Conservation (phyloP, 2,888 invertebrate species). For the Oligia latruncula region DNA sequence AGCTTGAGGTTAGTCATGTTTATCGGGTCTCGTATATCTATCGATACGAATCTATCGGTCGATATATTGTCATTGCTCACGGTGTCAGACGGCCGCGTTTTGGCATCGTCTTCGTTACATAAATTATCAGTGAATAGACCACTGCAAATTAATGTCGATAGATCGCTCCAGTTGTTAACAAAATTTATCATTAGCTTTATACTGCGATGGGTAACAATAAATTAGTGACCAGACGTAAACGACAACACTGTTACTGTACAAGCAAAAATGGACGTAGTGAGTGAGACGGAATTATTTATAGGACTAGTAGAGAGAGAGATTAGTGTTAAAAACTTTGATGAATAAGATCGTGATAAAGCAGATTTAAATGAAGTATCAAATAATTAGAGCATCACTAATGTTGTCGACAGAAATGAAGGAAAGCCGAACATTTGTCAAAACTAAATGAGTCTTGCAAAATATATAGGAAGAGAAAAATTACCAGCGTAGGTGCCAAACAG, state of each 20-base stretch:
- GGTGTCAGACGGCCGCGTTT: constrained; percentile 67
- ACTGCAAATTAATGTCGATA: constrained; percentile 66
- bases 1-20: constrained; percentile 52
- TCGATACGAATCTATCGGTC: constrained; percentile 67
- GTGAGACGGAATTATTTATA: background rate
- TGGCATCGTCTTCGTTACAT: constrained; percentile 69
- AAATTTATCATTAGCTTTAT: constrained; percentile 68
- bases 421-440: constrained; percentile 40
- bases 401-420: constrained; percentile 26
- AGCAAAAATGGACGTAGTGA: background rate
- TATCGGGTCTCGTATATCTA: constrained; percentile 60
- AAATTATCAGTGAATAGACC: constrained; percentile 70
- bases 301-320: background rate
- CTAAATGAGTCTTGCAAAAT: constrained; percentile 16
- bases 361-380: constrained; percentile 40
- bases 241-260: constrained; percentile 18
- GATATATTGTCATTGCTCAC: constrained; percentile 67
- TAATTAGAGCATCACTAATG: constrained; percentile 32
- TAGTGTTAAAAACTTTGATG: constrained; percentile 1
- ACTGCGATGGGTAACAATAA: constrained; percentile 56
- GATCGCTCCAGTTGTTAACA: constrained; percentile 67
- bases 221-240: constrained; percentile 39
- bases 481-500: background rate
- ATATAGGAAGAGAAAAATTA: constrained; percentile 13
- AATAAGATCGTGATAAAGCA: constrained; percentile 35